phyloP scores from a whole-genome alignment of 2,113 vertebrate genomes.

The Oxygymnocypris stewartii region DNA sequence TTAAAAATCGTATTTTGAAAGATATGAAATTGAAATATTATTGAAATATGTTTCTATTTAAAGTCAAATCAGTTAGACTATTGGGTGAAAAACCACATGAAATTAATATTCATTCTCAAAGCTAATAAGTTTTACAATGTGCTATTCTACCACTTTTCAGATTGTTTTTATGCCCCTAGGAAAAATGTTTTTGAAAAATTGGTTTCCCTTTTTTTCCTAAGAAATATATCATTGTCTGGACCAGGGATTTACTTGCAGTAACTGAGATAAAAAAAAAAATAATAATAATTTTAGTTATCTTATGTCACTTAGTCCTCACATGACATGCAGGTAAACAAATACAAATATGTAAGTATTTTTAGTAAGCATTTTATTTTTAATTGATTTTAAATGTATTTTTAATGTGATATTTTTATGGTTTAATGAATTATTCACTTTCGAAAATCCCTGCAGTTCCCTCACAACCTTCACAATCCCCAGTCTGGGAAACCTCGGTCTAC shows the following conservation, averaged over 20 bases:
- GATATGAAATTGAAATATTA: too few species aligned
- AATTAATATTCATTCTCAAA: neutral
- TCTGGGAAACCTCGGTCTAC: neutral
- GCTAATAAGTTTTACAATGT: neutral
- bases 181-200: neutral
- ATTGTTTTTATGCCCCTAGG: neutral
- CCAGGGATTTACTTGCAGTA: neutral
- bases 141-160: neutral
- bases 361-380: neutral
- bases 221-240: neutral
- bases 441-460: neutral
- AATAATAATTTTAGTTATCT: neutral
- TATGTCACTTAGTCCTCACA: neutral
- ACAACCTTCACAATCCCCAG: neutral
- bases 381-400: too few species aligned
- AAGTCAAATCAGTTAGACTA: neutral
- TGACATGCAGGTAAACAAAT: neutral
- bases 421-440: neutral
- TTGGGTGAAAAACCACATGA: neutral
- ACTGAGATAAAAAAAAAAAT: neutral
- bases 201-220: neutral
- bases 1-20: too few species aligned
- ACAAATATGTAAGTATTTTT: neutral
- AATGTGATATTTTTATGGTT: neutral
- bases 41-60: too few species aligned